A percentile compares a stretch with the other conserved stretches of the same genome.
These are phyloP conservation scores for Yponomeuta cagnagella DNA, from an alignment of 2,888 invertebrate genomes.

Conservation along the genomic window DNA sequence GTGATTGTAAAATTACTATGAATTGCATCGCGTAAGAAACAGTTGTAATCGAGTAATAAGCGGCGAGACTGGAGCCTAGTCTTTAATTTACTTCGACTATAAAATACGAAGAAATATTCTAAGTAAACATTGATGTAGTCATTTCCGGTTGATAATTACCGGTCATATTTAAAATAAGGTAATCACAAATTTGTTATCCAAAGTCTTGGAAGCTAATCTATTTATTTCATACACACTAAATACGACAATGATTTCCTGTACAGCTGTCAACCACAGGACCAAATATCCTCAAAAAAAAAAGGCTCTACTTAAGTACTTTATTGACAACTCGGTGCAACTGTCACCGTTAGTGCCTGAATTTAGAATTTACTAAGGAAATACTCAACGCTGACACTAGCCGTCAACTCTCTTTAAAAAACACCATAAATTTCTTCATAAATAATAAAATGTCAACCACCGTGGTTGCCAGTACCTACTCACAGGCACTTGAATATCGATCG, in stretches of 20 bases:
- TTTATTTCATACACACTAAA: too few species aligned
- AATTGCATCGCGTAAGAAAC: slow-evolving; percentile 19
- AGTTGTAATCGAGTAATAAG: not conserved
- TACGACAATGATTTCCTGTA: too few species aligned
- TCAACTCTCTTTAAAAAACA: not conserved
- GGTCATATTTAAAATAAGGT: too few species aligned
- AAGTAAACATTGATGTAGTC: too few species aligned
- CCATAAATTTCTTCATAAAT: not conserved
- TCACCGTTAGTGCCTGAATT: not conserved
- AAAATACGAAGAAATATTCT: not conserved
- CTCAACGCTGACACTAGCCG: too few species aligned
- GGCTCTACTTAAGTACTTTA: too few species aligned
- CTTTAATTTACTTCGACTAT: not conserved
- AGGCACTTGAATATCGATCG: not conserved
- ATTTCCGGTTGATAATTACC: too few species aligned
- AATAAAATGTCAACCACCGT: not conserved
- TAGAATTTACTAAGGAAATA: not conserved
- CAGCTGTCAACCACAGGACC: too few species aligned
- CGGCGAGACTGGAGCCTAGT: not conserved
- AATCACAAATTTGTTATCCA: too few species aligned
- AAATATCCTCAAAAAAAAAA: too few species aligned
- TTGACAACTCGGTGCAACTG: too few species aligned
- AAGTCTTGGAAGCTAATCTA: too few species aligned
- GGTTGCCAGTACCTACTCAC: not conserved
- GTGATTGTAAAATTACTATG: slow-evolving; percentile 8